A percentile compares a stretch with the other conserved stretches of the same genome.
phyloP scores from a whole-genome alignment of 2,888 invertebrate species.

The Leptinotarsa peninsularis region DNA sequence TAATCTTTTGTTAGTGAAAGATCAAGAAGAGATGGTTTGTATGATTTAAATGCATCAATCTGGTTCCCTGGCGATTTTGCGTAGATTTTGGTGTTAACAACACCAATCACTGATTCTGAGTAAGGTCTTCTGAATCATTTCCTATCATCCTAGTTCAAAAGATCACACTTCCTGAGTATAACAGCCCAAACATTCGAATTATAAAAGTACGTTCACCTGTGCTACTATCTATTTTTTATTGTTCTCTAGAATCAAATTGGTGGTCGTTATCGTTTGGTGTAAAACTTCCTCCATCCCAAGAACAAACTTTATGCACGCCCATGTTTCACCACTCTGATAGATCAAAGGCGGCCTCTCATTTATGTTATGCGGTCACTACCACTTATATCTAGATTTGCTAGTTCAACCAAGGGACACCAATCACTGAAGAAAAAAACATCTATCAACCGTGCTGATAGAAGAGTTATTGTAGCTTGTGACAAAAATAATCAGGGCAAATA shows the following conservation, averaged over 20 bases:
- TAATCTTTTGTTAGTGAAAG: too few relatives aligned
- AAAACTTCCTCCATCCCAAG: background rate
- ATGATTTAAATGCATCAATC: too few relatives aligned
- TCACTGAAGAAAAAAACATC: slow-evolving; percentile 10
- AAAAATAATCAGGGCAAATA: background rate
- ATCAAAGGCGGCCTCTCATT: slow-evolving; percentile 19
- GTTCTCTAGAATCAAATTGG: too few relatives aligned
- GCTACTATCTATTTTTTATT: too few relatives aligned
- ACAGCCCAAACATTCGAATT: background rate
- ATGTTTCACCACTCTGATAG: slow-evolving; percentile 2
- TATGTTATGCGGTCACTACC: slow-evolving; percentile 18
- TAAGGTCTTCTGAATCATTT: too few relatives aligned
- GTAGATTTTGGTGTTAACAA: too few relatives aligned
- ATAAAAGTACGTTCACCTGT: background rate
- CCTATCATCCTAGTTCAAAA: too few relatives aligned
- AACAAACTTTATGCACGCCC: slow-evolving; percentile 1
- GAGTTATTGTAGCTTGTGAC: slow-evolving; percentile 2
- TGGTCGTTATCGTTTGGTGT: background rate
- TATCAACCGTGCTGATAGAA: slow-evolving; percentile 9
- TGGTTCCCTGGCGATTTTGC: too few relatives aligned
- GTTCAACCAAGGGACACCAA: slow-evolving; percentile 15
- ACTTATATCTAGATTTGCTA: slow-evolving; percentile 19
- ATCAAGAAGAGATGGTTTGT: too few relatives aligned
- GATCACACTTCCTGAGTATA: too few relatives aligned
- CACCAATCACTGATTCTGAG: too few relatives aligned